Evolutionary conservation across 2,888 invertebrate species (phyloP).

Genomic region (Mystacides longicornis): DNA sequence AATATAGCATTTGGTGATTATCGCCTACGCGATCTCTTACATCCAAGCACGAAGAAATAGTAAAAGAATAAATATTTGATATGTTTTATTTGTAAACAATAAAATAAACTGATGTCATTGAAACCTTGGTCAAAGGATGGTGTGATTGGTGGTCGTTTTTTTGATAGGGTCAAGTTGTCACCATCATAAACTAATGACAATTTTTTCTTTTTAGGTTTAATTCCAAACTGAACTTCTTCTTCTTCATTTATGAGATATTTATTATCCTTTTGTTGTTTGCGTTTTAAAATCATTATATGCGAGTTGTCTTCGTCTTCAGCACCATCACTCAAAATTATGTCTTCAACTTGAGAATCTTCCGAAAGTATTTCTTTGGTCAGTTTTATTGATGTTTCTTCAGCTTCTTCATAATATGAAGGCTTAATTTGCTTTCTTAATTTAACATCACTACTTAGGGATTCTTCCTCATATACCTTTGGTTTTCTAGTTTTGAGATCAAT

Average conservation of each 20-base stretch:
- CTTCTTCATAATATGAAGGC: constrained; percentile 56
- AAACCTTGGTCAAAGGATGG: constrained; percentile 61
- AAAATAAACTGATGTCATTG: constrained; percentile 5
- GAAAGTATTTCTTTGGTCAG: constrained; percentile 58
- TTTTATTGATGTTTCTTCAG: constrained; percentile 60
- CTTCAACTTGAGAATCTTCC: constrained; percentile 53
- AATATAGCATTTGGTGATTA: not conserved
- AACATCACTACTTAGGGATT: constrained; percentile 65
- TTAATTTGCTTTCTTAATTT: constrained; percentile 59
- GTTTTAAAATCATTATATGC: constrained; percentile 43
- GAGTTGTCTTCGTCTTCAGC: constrained; percentile 52
- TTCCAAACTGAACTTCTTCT: constrained; percentile 50
- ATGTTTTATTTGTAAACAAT: not conserved
- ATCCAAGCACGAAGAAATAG: too few species aligned
- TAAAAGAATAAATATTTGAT: not conserved
- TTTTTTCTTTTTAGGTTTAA: constrained; percentile 42
- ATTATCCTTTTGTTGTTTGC: constrained; percentile 46
- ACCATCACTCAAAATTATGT: constrained; percentile 57
- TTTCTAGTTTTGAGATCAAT: constrained; percentile 40
- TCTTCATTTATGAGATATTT: constrained; percentile 57
- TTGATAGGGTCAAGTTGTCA: constrained; percentile 60
- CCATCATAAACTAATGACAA: constrained; percentile 49
- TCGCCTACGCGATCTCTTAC: too few species aligned
- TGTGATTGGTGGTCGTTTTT: constrained; percentile 58
- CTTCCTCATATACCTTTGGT: constrained; percentile 52